Evolutionary conservation across 1,140 invertebrate species (phyloP), one percentile per base, ranked within the genome.

Genomic region (Microplitis demolitor): DNA sequence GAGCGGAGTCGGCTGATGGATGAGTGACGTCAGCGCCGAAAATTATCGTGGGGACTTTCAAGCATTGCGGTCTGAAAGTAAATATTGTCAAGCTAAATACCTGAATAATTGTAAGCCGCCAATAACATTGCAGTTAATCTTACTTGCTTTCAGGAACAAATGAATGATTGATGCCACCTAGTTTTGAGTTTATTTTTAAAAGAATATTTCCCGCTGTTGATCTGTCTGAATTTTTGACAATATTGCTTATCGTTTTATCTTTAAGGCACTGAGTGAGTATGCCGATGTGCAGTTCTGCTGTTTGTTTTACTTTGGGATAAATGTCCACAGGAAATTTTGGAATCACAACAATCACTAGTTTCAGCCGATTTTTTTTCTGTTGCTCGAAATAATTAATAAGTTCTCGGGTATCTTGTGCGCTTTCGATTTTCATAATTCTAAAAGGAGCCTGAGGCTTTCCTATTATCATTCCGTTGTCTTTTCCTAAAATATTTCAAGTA

Each of bases 1-100:
- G 72, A 0, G 54, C 77, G 31, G 89, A 89, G 78, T 94, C 93
- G 0, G 93, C 93, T 1, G 92, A 90, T 0, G 95, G 94, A 89
- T 97, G 95, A 0, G 94, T 96, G 0, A 97, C 95, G 87, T 97
- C 96, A 24, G 95, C 95, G 1, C 96, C 95, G 39, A 97, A 87
- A 13, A 94, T 89, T 87, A 96, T 93, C 0, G 87, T 83, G 3
- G 89, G 88, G 31, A 24, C 61, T 1, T 75, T 34, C 8, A 91
- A 73, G 75, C 75, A 89, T 56, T 5, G 1, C 53, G 84, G 83
- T 45, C 82, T 83, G 37, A 39, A 39, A 39, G 9, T 39, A 8
- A 39, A 39, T 8, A 39, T 39, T 1, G 37, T 39, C 1, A 9
- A 39, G 5, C 37, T 9, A 1, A 1, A 39, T 9, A 39, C 9